Base-by-base conservation (phyloP, 2,888 invertebrate species). In the Globia sparganii region DNA sequence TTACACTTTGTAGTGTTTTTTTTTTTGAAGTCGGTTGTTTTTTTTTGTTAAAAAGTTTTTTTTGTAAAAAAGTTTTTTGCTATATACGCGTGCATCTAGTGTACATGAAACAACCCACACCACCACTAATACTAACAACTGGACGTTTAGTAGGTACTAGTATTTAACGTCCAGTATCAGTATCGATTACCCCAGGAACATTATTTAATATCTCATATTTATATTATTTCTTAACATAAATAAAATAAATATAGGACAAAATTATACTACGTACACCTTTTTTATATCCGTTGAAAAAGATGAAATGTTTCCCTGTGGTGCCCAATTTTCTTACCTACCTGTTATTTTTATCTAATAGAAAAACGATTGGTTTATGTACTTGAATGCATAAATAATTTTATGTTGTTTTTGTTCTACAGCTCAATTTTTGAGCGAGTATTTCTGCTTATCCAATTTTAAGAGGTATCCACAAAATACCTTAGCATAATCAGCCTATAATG, bases 241-340 rank as follows among this genome's bases (percentile, higher is more conserved):
- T 73, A 66, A 59, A 31, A 61, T 64, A 56, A n/a, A 59, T 46
- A 2, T 25, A 43, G 3, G 31, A 59, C 1, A 46, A 73, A 80
- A 73, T 46, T 4, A 46, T 53, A 58, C 18, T 25, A 9, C 53
- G 18, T 37, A 25, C 58, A 58, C 46, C 46, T 46, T 65, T 53
- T 81, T 31, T 18, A 65, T 66, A 75, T 31, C 25, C 31, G n/a
- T n/a, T n/a, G 15, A n/a, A 53, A 5, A 25, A 25, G 6, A 53
- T 43, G 46, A 65, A 75, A 66, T 81, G 37, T 61, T 66, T 81
- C 69, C 76, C 65, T 4, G 25, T 31, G 65, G 65, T 31, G 31
- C 18, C 34, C 46, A 56, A 75, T 75, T 53, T 69, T 31, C n/a
- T 43, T 15, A 43, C n/a, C 15, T 34, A 1, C 31, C 28, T 40